Evolutionary conservation across 2,113 vertebrate species (phyloP), one percentile per base, ranked within the genome.

Genomic region (Myrmophylax atrothorax): DNA sequence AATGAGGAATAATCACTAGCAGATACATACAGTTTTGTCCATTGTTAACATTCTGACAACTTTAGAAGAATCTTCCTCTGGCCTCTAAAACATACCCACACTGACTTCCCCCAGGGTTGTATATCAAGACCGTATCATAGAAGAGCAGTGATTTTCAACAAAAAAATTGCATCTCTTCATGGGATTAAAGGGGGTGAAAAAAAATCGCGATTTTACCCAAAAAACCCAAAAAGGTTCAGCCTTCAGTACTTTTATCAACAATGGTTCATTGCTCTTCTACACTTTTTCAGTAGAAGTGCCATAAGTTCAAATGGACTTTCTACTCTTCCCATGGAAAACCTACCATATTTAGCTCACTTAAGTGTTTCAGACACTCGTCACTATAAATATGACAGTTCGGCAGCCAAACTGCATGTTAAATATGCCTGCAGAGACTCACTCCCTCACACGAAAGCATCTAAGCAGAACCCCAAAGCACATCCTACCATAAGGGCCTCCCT

Each of bases 41-140:
- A 76, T 3, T 23, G 56, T 35, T 53, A 69, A 70, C 5, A 9
- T 46, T 58, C 31, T 33, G 20, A 47, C 3, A 25, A 64, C 19
- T 85, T 83, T 4, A 68, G 18, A 69, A 77, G 20, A 86, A 14
- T 25, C 68, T 9, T 84, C 28, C 47, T 69, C 38, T 47, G 47
- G 62, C 9, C 8, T 23, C 12, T 44, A 37, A 19, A 59, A 52
- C 14, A 46, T 0, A 29, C 15, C 4, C 17, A 52, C 20, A 29
- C 1, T 35, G 26, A 75, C 14, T 33, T 2, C 12, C 6, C 6
- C 1, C 28, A 38, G 3, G 18, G 16, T 20, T 9, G 40, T 64
- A 33, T 10, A 53, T 23, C 49, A 60, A 44, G 9, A 46, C 3
- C 33, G 23, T 69, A 58, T 38, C 22, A 70, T 0, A 74, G 29